A percentile compares a stretch with the other conserved stretches of the same genome.
phyloP scores from a whole-genome alignment of 2,797 vertebrate genomes.

The Platalea minor region DNA sequence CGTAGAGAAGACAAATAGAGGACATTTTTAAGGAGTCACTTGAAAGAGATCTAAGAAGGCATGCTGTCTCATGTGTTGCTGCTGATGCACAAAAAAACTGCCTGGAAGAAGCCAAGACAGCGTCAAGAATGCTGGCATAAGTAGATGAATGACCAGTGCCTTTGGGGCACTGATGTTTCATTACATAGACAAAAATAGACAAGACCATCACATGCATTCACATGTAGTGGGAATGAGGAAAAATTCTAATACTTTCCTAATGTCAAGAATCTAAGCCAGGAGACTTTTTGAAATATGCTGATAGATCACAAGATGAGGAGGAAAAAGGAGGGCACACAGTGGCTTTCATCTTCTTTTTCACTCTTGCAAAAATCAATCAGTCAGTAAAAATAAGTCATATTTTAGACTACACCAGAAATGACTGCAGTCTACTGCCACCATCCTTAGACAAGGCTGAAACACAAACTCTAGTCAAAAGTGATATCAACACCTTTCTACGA shows the following conservation, averaged over 20 bases:
- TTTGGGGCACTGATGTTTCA: slow-evolving; percentile 19
- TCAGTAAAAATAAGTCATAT: background rate
- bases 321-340: background rate
- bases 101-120: background rate
- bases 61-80: slow-evolving; percentile 9
- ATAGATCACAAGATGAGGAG: background rate
- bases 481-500: background rate
- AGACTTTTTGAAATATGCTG: background rate
- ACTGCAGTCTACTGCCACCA: background rate
- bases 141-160: slow-evolving; percentile 36
- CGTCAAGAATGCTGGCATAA: background rate
- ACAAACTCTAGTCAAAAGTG: background rate
- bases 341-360: background rate
- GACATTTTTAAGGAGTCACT: background rate
- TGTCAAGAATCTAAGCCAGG: background rate
- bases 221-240: slow-evolving; percentile 24
- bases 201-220: slow-evolving; percentile 52
- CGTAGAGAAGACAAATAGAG: background rate
- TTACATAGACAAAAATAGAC: slow-evolving; percentile 17
- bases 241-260: background rate
- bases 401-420: background rate
- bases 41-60: background rate
- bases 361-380: background rate
- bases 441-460: background rate
- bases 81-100: background rate